Conservation (phyloP, 2,113 vertebrate genomes). For the Clarias magur region DNA sequence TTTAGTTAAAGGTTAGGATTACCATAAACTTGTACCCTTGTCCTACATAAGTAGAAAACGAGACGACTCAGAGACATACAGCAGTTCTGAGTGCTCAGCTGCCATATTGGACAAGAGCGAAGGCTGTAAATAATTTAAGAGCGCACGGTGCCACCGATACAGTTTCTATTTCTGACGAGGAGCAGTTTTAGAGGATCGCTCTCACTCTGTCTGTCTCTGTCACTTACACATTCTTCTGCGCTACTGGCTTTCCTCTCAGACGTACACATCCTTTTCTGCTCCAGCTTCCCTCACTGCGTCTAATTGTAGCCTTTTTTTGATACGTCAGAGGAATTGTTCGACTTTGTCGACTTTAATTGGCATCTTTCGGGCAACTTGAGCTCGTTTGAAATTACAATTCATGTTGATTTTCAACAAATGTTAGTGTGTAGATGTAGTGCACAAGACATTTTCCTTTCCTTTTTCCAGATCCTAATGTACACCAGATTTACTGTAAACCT, state of each 20-base stretch:
- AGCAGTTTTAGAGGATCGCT: constrained; percentile 46
- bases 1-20: background rate
- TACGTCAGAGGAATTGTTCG: constrained; percentile 13
- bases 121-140: constrained; percentile 69
- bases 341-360: background rate
- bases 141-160: constrained; percentile 60
- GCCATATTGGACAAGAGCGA: constrained; percentile 36
- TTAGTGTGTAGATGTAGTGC: background rate
- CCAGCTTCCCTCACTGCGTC: background rate
- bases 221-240: background rate
- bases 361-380: background rate
- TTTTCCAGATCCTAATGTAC: background rate
- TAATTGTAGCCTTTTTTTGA: background rate
- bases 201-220: constrained; percentile 16
- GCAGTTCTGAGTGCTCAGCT: background rate
- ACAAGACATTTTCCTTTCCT: background rate
- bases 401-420: background rate
- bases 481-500: background rate
- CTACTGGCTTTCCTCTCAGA: constrained; percentile 12
- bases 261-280: constrained; percentile 6
- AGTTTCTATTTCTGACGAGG: constrained; percentile 65
- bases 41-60: constrained; percentile 17
- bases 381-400: constrained; percentile 12
- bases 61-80: background rate
- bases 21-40: background rate